Base-by-base conservation (phyloP, 2,113 vertebrate species). In the Piaya cayana region DNA sequence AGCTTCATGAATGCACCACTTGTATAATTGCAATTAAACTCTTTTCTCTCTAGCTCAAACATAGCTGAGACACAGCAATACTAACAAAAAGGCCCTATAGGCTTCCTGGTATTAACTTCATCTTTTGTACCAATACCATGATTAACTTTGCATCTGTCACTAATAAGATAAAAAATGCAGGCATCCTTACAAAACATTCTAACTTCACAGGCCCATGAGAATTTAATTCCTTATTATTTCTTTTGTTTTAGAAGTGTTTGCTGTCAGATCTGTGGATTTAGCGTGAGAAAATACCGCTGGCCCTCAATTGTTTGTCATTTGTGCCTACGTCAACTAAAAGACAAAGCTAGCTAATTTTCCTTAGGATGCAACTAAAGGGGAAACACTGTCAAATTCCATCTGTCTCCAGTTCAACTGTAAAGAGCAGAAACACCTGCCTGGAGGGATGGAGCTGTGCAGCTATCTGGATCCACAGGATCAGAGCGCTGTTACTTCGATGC, bases 371-470 rank as follows among this genome's bases (percentile, higher is more conserved):
- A 65, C 60, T 94, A 74, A 91, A 93, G 36, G 74, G 86, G 47
- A 97, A 96, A 83, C 65, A n/a, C 80, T 94, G 95, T 95, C 88
- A 95, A 75, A 88, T 64, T 86, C 79, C 74, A 94, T 92, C 72
- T 93, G 75, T 95, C 88, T 92, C 55, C 59, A 78, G 92, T 95
- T 96, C 88, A 80, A 45, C 69, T 70, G 71, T 69, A 92, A 81
- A 93, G 77, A 91, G 79, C 87, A 95, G 90, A 95, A 96, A 94
- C 87, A 94, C 91, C 91, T 95, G 96, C 96, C 96, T 92, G 86
- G 34, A 94, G 94, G 89, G 77, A 94, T 78, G 69, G 67, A 82
- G 92, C 67, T 52, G 29, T 50, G 71, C 64, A 62, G 86, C 45
- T 78, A 58, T 92, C 43, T 72, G 74, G 86, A 70, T 82, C 81